Conservation (phyloP, 2,888 invertebrate species). For the Trypoxylon attenuatum region DNA sequence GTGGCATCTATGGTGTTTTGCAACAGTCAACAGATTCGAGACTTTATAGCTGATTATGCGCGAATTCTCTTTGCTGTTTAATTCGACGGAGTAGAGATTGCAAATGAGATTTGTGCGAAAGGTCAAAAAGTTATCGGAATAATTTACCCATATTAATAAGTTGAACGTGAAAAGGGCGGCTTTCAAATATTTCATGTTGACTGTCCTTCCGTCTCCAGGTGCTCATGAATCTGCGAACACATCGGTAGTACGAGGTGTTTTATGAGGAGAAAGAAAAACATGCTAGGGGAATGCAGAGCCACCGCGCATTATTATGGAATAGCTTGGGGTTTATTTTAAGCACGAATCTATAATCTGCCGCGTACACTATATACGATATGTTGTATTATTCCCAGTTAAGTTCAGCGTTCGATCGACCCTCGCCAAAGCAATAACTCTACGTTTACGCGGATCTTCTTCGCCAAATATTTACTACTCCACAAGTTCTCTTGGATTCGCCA, state of each 20-base stretch:
- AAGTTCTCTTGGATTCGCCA: too few species aligned
- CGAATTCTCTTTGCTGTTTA: too few species aligned
- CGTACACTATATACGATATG: neutral
- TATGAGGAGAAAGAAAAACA: too few species aligned
- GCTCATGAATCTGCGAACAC: slow-evolving; percentile 61
- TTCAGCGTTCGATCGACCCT: neutral
- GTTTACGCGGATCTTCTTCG: neutral
- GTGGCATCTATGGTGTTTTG: too few species aligned
- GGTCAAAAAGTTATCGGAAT: slow-evolving; percentile 8
- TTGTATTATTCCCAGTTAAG: neutral
- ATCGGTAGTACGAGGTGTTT: too few species aligned
- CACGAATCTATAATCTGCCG: neutral
- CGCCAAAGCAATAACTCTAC: neutral
- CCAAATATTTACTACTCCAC: too few species aligned
- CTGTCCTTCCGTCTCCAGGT: slow-evolving; percentile 53
- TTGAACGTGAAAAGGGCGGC: slow-evolving; percentile 67
- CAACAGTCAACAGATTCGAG: too few species aligned
- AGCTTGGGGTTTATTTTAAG: neutral
- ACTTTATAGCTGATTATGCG: too few species aligned
- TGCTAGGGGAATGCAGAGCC: too few species aligned
- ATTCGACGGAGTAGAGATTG: too few species aligned
- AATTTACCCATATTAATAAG: slow-evolving; percentile 70
- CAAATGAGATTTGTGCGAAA: too few species aligned
- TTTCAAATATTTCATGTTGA: slow-evolving; percentile 70
- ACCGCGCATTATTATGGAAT: too few species aligned